phyloP scores from a whole-genome alignment of 30 jellyfish, hydroid and myxozoan genomes.

The Hydra vulgaris region DNA sequence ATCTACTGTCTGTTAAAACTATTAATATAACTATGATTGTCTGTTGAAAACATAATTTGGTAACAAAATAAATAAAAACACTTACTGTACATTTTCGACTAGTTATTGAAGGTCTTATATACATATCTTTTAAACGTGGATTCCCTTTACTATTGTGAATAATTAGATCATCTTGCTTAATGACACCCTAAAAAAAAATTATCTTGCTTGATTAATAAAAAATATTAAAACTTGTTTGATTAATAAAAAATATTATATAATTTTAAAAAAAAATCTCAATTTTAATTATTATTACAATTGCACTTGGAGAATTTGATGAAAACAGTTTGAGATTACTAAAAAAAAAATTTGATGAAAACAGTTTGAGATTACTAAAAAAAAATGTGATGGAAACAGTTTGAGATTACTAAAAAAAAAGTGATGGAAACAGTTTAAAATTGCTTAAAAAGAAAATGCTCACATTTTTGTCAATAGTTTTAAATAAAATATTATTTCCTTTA shows the following conservation, averaged over 20 bases:
- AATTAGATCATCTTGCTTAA: constrained; percentile 88
- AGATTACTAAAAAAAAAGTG: no score
- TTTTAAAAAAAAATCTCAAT: background rate
- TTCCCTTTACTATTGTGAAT: constrained; percentile 63
- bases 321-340: no score
- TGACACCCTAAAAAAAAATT: constrained; percentile 65
- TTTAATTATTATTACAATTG: background rate
- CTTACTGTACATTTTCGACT: constrained; percentile 82
- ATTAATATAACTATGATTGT: no score
- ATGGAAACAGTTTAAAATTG: no score
- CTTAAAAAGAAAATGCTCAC: no score
- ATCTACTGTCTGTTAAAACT: no score
- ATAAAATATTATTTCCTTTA: no score
- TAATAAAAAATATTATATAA: background rate
- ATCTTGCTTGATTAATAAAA: background rate
- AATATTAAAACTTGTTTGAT: background rate
- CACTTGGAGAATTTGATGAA: no score
- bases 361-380: no score
- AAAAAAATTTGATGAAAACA: no score
- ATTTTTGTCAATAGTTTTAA: no score
- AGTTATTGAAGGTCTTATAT: constrained; percentile 81
- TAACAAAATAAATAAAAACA: background rate
- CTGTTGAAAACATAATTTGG: background rate
- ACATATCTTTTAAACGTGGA: constrained; percentile 79
- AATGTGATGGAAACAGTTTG: no score